Percentiles rank a stretch among this genome's conserved stretches.
Evolutionary conservation across 2,797 vertebrate species (phyloP).

Genomic region (Eutrigla gurnardus): DNA sequence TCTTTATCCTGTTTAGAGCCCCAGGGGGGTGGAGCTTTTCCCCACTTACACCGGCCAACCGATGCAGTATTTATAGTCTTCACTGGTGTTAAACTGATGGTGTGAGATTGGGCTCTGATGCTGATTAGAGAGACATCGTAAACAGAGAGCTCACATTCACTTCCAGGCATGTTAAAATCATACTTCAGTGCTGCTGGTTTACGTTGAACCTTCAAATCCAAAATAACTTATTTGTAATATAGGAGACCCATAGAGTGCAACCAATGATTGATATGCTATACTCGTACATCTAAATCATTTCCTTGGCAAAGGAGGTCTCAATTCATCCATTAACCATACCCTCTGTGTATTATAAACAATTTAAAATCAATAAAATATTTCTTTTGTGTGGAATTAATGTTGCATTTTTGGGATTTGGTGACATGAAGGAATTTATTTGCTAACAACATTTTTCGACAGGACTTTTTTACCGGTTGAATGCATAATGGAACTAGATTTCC

Average conservation of each 20-base stretch:
- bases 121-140: neutral
- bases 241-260: neutral
- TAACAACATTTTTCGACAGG: slow-evolving; percentile 38
- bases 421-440: slow-evolving; percentile 47
- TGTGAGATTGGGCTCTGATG: neutral
- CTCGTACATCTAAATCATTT: neutral
- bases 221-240: neutral
- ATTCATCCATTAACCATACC: slow-evolving; percentile 23
- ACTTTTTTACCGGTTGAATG: slow-evolving; percentile 7
- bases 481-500: slow-evolving; percentile 13
- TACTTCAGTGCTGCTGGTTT: neutral
- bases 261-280: neutral
- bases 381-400: slow-evolving; percentile 30
- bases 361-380: slow-evolving; percentile 58
- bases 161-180: neutral
- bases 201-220: neutral
- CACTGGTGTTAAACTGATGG: neutral
- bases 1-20: neutral
- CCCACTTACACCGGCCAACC: neutral
- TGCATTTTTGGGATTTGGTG: slow-evolving; percentile 28
- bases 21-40: neutral
- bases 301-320: neutral
- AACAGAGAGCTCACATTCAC: neutral
- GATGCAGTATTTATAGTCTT: slow-evolving; percentile 8
- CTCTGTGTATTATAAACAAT: slow-evolving; percentile 35